Percentiles rank a stretch among this genome's conserved stretches.
Conservation (phyloP, 2,113 vertebrate genomes). For the Ammodytes marinus region DNA sequence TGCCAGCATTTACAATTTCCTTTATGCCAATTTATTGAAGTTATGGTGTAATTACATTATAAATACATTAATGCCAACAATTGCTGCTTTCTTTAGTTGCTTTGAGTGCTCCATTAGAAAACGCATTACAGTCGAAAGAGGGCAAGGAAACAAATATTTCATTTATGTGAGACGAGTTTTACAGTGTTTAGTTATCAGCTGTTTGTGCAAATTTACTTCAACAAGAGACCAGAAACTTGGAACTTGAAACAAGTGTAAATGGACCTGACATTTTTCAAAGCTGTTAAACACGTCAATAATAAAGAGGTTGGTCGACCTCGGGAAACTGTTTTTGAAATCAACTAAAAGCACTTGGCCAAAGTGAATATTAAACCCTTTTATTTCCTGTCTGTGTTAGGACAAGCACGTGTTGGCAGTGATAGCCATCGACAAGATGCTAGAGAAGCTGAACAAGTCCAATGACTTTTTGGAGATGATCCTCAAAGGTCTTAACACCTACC, state of each 20-base stretch:
- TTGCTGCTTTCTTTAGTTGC: not conserved
- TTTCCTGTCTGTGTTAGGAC: conserved; percentile 80
- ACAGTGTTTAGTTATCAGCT: not conserved
- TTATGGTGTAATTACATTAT: not conserved
- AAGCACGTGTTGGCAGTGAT: conserved; percentile 88
- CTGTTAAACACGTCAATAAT: not conserved
- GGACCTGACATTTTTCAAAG: not conserved
- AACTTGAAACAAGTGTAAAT: not conserved
- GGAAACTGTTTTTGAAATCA: not conserved
- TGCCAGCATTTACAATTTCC: not conserved
- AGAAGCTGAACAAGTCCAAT: conserved; percentile 88
- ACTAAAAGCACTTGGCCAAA: not conserved
- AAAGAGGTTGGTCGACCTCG: not conserved
- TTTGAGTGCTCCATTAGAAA: not conserved
- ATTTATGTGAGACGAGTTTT: not conserved
- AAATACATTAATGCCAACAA: not conserved
- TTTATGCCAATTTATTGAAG: not conserved
- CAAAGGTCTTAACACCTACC: conserved; percentile 93
- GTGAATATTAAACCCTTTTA: conserved; percentile 6
- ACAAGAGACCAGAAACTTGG: not conserved
- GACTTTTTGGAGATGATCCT: conserved; percentile 91
- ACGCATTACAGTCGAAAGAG: not conserved
- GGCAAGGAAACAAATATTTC: not conserved
- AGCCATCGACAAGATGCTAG: conserved; percentile 88
- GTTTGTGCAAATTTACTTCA: not conserved